Conservation (phyloP, 2,888 invertebrate species). For the Eugnorisma glareosa region DNA sequence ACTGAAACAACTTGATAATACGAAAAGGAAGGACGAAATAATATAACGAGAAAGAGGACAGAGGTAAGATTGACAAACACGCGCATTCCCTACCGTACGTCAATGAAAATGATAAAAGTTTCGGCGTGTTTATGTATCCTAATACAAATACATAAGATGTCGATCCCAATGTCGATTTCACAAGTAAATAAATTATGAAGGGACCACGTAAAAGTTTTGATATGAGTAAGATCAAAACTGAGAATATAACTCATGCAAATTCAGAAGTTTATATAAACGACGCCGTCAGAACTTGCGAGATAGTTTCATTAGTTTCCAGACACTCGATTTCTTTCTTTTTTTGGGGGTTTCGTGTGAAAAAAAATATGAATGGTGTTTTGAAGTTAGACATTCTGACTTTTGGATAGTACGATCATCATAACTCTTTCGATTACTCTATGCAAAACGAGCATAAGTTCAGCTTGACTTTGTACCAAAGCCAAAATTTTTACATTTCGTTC, state of each 20-base stretch:
- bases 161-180: constrained; percentile 67
- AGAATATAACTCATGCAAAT: constrained; percentile 81
- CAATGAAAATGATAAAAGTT: constrained; percentile 51
- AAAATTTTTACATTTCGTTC: constrained; percentile 4
- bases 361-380: constrained; percentile 46
- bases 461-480: constrained; percentile 12
- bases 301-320: constrained; percentile 69
- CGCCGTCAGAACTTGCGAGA: constrained; percentile 65
- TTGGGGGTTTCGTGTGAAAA: constrained; percentile 49
- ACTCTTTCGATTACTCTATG: constrained; percentile 33
- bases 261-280: constrained; percentile 74
- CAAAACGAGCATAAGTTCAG: constrained; percentile 23
- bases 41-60: constrained; percentile 12
- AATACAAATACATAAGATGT: constrained; percentile 56
- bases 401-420: constrained; percentile 13
- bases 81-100: constrained; percentile 44
- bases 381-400: constrained; percentile 16
- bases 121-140: constrained; percentile 55
- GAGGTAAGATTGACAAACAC: constrained; percentile 38
- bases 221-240: constrained; percentile 74
- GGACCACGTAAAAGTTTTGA: constrained; percentile 68
- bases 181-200: constrained; percentile 72
- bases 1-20: background rate
- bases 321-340: constrained; percentile 64
- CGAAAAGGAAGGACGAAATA: constrained; percentile 16